These are phyloP conservation scores for Microctonus hyperodae DNA, from an alignment of 2,888 invertebrate species.

Conservation along the genomic window DNA sequence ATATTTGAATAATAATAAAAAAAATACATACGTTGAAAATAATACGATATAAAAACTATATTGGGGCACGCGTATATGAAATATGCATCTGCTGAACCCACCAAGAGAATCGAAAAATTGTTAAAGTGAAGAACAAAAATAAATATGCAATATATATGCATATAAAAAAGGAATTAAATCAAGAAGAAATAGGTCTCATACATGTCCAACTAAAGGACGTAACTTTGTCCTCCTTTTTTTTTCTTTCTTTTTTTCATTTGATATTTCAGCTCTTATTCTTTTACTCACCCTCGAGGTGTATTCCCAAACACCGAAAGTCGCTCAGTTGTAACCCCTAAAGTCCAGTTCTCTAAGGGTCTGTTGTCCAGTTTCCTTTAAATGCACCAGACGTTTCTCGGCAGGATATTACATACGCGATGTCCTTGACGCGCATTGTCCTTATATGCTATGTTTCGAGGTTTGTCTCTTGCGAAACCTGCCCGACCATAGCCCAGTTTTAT, in stretches of 20 bases:
- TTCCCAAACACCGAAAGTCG: slow-evolving; percentile 11
- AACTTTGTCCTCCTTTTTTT: neutral
- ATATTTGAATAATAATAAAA: neutral
- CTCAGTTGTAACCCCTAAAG: slow-evolving; percentile 9
- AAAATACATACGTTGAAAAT: neutral
- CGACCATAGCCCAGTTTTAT: neutral
- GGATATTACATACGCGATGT: slow-evolving; percentile 15
- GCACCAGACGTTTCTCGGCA: slow-evolving; percentile 24
- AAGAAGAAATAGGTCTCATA: neutral
- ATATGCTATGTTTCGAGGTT: slow-evolving; percentile 3
- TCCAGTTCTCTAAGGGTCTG: slow-evolving; percentile 11
- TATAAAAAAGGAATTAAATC: neutral
- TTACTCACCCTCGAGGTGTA: neutral
- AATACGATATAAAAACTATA: slow-evolving; percentile 3
- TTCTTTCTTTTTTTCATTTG: neutral
- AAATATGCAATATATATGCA: neutral
- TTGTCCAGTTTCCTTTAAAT: slow-evolving; percentile 25
- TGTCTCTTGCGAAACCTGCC: slow-evolving; percentile 12
- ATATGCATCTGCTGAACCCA: slow-evolving; percentile 14
- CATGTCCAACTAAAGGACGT: too few relatives aligned
- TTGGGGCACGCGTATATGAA: neutral
- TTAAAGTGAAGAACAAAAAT: neutral
- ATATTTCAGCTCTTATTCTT: neutral
- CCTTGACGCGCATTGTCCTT: slow-evolving; percentile 12
- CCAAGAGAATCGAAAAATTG: neutral